Conservation (phyloP, 2,113 vertebrate genomes). For the Narcine bancroftii region DNA sequence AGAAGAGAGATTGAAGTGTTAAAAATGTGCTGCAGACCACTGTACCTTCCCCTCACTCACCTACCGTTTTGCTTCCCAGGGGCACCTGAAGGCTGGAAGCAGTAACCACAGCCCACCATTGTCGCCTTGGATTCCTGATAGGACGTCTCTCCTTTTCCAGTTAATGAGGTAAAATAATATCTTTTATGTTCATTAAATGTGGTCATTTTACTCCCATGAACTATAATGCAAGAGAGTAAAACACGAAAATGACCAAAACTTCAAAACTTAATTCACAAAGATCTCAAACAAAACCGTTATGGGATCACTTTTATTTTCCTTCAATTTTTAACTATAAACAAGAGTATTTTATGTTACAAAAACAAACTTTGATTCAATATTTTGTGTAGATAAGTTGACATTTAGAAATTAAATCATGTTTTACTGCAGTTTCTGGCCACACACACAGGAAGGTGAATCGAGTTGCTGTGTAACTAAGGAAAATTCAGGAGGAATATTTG, state of each 20-base stretch:
- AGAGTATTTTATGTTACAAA: conserved; percentile 37
- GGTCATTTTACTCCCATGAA: not conserved
- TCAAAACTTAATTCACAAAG: not conserved
- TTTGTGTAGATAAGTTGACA: not conserved
- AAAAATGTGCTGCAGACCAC: too few relatives aligned
- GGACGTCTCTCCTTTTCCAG: too few relatives aligned
- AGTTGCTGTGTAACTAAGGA: not conserved
- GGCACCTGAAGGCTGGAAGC: too few relatives aligned
- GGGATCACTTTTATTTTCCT: conserved; percentile 21
- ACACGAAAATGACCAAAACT: not conserved
- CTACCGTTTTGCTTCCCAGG: too few relatives aligned
- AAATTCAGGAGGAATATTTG: conserved; percentile 16
- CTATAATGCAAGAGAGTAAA: too few relatives aligned
- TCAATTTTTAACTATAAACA: conserved; percentile 26
- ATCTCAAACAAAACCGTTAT: not conserved
- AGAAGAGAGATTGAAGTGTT: too few relatives aligned
- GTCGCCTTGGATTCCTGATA: too few relatives aligned
- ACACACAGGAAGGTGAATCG: not conserved
- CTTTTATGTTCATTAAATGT: not conserved
- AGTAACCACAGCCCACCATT: too few relatives aligned
- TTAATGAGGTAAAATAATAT: not conserved
- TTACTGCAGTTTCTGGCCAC: not conserved
- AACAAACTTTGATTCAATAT: conserved; percentile 30
- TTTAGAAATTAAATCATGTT: conserved; percentile 4
- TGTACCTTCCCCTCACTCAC: too few relatives aligned